A percentile compares a stretch with the other conserved stretches of the same genome.
phyloP scores from a whole-genome alignment of 2,113 vertebrate genomes.

The Copsychus sechellarum region DNA sequence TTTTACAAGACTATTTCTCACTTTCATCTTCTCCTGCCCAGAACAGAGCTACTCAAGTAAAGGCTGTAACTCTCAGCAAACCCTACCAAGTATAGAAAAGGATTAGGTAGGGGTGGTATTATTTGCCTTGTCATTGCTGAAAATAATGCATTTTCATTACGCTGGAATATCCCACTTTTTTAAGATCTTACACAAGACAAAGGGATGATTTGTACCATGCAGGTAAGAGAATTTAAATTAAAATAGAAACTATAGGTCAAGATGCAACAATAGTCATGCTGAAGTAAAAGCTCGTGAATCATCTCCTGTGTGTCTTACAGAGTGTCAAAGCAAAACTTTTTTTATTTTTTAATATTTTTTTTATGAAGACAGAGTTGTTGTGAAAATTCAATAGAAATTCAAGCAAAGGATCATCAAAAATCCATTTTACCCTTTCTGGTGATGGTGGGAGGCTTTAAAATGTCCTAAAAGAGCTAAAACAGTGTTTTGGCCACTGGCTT shows the following conservation, averaged over 20 bases:
- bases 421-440: neutral
- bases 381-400: neutral
- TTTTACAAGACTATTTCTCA: conserved; percentile 4
- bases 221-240: neutral
- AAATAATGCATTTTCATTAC: neutral
- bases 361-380: neutral
- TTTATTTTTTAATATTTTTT: neutral
- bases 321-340: neutral
- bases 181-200: neutral
- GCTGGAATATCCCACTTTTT: neutral
- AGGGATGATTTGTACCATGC: neutral
- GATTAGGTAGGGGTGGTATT: neutral
- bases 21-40: neutral
- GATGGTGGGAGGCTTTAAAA: neutral
- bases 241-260: neutral
- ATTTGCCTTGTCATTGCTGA: neutral
- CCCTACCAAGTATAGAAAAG: neutral
- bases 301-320: neutral
- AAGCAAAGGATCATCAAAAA: neutral
- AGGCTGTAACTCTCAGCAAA: neutral
- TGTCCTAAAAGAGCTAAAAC: neutral
- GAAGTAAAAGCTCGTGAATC: neutral
- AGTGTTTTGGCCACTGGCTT: neutral
- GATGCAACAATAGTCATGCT: neutral
- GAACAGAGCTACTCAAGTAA: neutral